Evolutionary conservation across 2,113 vertebrate species (phyloP).

Genomic region (Nycticryphes semicollaris): DNA sequence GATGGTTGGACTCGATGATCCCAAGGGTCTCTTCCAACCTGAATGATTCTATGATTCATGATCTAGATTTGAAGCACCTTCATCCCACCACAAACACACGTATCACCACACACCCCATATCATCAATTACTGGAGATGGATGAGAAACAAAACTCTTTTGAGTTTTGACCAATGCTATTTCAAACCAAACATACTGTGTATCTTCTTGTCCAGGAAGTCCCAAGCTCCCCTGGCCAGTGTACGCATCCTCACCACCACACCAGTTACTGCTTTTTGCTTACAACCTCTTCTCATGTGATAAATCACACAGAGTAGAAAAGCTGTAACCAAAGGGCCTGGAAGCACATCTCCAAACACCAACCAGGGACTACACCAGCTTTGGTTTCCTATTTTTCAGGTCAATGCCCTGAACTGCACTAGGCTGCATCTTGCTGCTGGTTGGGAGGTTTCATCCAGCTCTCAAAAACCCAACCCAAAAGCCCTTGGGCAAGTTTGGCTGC

Average conservation of each 20-base stretch:
- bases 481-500: not conserved
- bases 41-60: no score
- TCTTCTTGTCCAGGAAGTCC: not conserved
- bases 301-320: not conserved
- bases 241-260: not conserved
- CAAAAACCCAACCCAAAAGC: not conserved
- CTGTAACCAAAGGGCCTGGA: not conserved
- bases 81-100: not conserved
- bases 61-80: not conserved
- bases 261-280: not conserved
- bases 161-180: not conserved
- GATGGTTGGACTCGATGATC: no score
- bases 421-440: not conserved
- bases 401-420: not conserved
- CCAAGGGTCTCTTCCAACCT: no score
- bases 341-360: not conserved
- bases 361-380: not conserved
- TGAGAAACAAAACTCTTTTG: not conserved
- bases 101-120: accelerated
- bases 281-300: not conserved
- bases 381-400: not conserved
- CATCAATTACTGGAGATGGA: not conserved
- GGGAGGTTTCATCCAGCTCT: not conserved
- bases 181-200: accelerated
- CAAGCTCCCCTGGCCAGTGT: not conserved